Base-by-base conservation (phyloP, 2,888 invertebrate species). In the Saturnia pavonia region DNA sequence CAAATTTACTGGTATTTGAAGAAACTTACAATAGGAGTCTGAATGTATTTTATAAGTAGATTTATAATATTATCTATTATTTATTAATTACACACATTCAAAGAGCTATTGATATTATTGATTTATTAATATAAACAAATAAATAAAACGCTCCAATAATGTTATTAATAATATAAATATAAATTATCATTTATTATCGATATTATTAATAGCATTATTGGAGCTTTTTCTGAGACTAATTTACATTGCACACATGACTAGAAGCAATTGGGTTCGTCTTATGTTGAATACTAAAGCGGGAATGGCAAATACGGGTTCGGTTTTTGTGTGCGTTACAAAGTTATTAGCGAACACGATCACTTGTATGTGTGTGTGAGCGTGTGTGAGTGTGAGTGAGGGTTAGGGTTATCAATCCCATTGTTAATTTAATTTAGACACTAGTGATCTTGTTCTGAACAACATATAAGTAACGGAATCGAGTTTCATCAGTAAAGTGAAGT, bases 271-370 rank as follows among this genome's bases (percentile, higher is more conserved):
- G 57, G 27, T 60, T 57, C 25, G 57, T 60, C 27, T 60, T 60
- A 25, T 60, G 57, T 60, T 60, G 57, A 60, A 60, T 60, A 60
- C 57, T 60, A 60, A 60, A 60, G 57, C 57, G 57, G 57, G 57
- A 60, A 60, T 27, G 14, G 57, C 57, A 60, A 60, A 60, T 60
- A 60, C 25, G 57, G 57, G 57, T 60, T 60, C 57, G 57, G 27
- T 60, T 60, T 60, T 60, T 60, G 57, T 60, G 57, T 27, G 57
- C 27, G 25, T 60, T 60, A 14, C 25, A 14, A 19, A 25, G 25
- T 60, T 60, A 60, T 14, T 60, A 60, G 27, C 57, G 27, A 25
- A 60, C 27, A 60, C 57, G 27, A 54, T 54, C 54, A 54, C 54
- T 22, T 48, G 48, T 48, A 22, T 11, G 25, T 12, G 11, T 60